Percentiles rank a stretch among this genome's conserved stretches.
Evolutionary conservation across 2,888 invertebrate genomes (phyloP).

Genomic region (Phymatocera aterrima): DNA sequence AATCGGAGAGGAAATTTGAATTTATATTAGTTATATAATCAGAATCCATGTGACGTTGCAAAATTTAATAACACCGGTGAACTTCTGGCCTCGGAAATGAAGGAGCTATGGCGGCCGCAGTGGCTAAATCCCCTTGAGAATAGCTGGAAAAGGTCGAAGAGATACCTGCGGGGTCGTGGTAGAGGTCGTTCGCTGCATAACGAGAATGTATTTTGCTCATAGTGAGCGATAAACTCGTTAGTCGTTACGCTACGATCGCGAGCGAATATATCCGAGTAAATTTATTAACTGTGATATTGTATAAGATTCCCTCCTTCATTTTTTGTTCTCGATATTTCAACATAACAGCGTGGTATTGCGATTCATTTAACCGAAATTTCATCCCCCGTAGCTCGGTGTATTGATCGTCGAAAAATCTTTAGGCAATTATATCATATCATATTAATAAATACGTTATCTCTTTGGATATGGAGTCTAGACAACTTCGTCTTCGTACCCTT

Average conservation of each 20-base stretch:
- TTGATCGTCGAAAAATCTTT: no score
- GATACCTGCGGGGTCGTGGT: constrained; percentile 3
- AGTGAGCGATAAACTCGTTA: constrained; percentile 5
- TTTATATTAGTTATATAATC: not conserved
- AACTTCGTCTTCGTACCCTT: not conserved
- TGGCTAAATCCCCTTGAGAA: not conserved
- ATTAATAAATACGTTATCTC: constrained; percentile 13
- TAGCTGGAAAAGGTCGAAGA: not conserved
- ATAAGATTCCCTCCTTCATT: not conserved
- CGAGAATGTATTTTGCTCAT: not conserved
- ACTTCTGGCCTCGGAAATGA: not conserved
- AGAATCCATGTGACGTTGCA: not conserved
- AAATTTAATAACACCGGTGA: not conserved
- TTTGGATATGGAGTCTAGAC: not conserved
- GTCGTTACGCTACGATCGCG: no score
- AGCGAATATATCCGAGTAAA: not conserved
- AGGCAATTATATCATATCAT: not conserved
- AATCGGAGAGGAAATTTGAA: not conserved
- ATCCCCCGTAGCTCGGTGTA: no score
- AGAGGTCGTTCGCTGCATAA: not conserved
- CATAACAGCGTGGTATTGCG: no score
- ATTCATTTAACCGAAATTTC: no score
- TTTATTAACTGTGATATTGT: constrained; percentile 16
- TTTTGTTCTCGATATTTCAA: not conserved
- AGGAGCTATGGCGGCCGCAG: no score